Percentiles rank a stretch among this genome's conserved stretches.
Conservation (phyloP, 2,113 vertebrate genomes). For the Coturnix japonica region DNA sequence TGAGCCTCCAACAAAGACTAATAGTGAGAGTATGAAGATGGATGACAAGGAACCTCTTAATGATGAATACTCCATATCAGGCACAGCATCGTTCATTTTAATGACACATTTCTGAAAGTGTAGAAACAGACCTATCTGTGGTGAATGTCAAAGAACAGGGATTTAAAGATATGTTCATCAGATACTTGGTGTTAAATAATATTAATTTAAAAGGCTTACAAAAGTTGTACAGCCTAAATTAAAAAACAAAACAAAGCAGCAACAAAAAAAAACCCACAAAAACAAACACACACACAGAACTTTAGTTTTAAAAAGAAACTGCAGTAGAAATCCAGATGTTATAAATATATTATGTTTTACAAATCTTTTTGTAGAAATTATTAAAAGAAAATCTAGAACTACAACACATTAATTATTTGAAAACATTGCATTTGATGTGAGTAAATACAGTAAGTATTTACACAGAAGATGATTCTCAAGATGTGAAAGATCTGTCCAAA, state of each 20-base stretch:
- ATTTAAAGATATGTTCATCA: neutral
- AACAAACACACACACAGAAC: no score
- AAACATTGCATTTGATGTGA: neutral
- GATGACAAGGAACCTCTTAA: neutral
- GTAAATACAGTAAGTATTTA: neutral
- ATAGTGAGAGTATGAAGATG: neutral
- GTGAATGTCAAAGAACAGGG: neutral
- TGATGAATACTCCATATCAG: neutral
- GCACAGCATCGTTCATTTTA: neutral
- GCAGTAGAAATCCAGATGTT: accelerated
- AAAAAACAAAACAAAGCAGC: neutral
- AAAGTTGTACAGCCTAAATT: neutral
- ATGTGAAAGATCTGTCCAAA: neutral
- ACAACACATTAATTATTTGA: neutral
- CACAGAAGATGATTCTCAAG: neutral
- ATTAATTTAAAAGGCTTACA: neutral
- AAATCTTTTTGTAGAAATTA: neutral
- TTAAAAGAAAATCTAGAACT: neutral
- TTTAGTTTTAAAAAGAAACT: neutral
- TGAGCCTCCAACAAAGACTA: neutral
- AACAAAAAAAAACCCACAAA: no score
- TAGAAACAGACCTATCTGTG: neutral
- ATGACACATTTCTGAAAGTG: neutral
- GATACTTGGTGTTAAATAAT: neutral
- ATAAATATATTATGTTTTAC: neutral